Conservation (phyloP, 2,113 vertebrate species). For the Dromaius novaehollandiae region DNA sequence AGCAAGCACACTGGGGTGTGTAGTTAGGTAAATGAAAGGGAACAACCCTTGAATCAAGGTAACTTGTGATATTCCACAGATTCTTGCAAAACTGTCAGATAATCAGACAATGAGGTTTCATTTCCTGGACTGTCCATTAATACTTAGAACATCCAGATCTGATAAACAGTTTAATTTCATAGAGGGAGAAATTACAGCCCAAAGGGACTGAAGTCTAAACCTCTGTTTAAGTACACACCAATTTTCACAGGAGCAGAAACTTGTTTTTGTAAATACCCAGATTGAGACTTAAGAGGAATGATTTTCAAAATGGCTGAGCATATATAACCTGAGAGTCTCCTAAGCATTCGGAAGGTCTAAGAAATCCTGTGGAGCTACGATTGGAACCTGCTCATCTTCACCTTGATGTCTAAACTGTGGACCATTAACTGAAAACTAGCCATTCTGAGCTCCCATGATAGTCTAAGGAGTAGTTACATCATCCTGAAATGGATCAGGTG, state of each 20-base stretch:
- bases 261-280: neutral
- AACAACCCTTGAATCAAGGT: neutral
- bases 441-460: neutral
- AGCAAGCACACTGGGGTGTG: neutral
- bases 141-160: neutral
- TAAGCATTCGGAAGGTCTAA: neutral
- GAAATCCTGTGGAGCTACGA: neutral
- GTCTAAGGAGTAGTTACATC: neutral
- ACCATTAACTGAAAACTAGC: neutral
- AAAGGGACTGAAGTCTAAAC: neutral
- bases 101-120: neutral
- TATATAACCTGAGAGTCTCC: neutral
- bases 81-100: neutral
- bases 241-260: neutral
- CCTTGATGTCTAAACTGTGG: neutral
- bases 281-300: neutral
- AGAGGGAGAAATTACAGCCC: neutral
- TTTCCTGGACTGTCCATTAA: neutral
- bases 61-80: neutral
- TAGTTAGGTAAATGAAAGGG: neutral
- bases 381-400: neutral
- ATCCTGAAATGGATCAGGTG: neutral
- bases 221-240: neutral
- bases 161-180: neutral
- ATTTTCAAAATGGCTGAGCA: neutral